These are phyloP conservation scores for Thunnus maccoyii DNA, from an alignment of 2,113 vertebrate genomes.

Conservation along the genomic window DNA sequence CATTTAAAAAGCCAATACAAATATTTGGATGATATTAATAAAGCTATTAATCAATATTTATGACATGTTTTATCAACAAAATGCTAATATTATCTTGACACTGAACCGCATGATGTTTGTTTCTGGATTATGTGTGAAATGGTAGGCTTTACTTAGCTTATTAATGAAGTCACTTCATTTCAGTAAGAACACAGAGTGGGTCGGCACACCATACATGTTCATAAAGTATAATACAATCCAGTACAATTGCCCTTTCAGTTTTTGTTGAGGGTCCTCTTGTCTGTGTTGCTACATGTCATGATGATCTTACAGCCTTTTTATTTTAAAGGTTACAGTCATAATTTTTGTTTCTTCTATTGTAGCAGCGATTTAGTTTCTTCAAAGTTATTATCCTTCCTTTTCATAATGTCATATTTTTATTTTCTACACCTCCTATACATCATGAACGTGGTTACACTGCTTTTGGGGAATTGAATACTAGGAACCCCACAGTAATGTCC, in stretches of 20 bases:
- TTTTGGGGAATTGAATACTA: constrained; percentile 12
- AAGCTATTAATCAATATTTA: constrained; percentile 15
- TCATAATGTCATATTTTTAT: constrained; percentile 17
- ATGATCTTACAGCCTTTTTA: not conserved
- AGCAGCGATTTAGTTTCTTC: not conserved
- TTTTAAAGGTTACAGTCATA: constrained; percentile 10
- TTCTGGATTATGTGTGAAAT: not conserved
- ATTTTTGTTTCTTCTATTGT: not conserved
- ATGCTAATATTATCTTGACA: not conserved
- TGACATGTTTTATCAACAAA: constrained; percentile 20
- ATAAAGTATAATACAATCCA: constrained; percentile 1
- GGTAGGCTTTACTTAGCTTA: not conserved
- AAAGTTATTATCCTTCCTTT: constrained; percentile 1
- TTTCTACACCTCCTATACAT: not conserved
- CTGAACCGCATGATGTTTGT: not conserved
- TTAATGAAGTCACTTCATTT: not conserved
- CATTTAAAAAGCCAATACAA: no score
- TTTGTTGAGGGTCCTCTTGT: not conserved
- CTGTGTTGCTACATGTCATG: not conserved
- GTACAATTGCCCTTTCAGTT: not conserved
- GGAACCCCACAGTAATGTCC: not conserved
- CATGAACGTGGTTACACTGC: not conserved
- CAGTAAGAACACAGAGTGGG: not conserved
- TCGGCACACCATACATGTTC: not conserved
- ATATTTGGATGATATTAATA: no score